Evolutionary conservation across 35 echinoderm and acorn worm species (phyloP).

Genomic region (Eucidaris tribuloides): DNA sequence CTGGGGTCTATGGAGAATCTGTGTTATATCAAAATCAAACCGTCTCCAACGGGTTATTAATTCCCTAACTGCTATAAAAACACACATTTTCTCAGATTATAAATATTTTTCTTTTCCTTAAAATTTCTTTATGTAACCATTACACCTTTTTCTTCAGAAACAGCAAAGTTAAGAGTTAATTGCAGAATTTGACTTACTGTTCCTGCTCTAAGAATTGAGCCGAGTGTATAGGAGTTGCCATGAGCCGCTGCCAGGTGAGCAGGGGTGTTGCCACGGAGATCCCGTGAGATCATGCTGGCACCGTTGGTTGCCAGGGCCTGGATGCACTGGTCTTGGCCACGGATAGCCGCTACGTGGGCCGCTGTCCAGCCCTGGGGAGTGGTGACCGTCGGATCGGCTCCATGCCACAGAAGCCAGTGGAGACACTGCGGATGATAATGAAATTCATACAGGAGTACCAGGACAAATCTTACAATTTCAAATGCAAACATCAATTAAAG

Average conservation of each 20-base stretch:
- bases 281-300: conserved; percentile 67
- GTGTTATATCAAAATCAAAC: too few species aligned
- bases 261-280: conserved; percentile 82
- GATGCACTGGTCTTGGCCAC: conserved; percentile 88
- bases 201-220: conserved; percentile 90
- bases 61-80: too few species aligned
- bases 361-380: conserved; percentile 98
- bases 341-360: conserved; percentile 83
- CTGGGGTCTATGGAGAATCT: too few species aligned
- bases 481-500: too few species aligned
- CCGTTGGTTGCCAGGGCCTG: conserved; percentile 88
- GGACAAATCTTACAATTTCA: too few species aligned
- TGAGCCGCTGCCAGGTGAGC: conserved; percentile 91
- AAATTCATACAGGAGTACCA: too few species aligned
- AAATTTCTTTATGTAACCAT: too few species aligned
- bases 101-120: too few species aligned
- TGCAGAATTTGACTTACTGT: conserved; percentile 61
- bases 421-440: conserved; percentile 74
- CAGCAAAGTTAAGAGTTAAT: too few species aligned
- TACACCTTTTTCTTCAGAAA: too few species aligned
- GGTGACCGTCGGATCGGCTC: conserved; percentile 72
- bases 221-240: conserved; percentile 92
- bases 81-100: too few species aligned
- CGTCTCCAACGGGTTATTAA: too few species aligned
- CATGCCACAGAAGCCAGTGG: conserved; percentile 97